Evolutionary conservation across 2,113 vertebrate species (phyloP).

Genomic region (Oceanodroma tethys): DNA sequence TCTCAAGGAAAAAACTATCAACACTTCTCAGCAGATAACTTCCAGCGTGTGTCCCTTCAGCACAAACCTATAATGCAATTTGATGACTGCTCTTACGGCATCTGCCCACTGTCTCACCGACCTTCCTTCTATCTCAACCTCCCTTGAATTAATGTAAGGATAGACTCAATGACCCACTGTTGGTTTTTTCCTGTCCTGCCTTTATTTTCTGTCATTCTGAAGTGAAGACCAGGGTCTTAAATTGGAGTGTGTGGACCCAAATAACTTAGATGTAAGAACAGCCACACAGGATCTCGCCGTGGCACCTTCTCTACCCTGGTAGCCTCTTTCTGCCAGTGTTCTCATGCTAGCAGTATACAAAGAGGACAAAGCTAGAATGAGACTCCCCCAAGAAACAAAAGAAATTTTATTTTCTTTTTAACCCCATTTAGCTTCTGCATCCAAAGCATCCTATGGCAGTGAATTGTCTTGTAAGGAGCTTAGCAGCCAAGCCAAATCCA

Average conservation of each 20-base stretch:
- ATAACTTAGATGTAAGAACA: background rate
- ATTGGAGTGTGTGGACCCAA: accelerated
- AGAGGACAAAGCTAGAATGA: background rate
- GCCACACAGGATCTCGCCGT: background rate
- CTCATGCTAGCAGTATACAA: background rate
- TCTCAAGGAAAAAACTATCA: background rate
- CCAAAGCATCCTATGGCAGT: background rate
- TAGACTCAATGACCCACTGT: background rate
- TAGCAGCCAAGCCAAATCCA: background rate
- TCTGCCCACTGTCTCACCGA: background rate
- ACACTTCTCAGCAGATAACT: background rate
- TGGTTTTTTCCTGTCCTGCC: background rate
- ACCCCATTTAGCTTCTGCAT: background rate
- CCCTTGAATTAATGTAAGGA: background rate
- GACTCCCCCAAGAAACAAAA: background rate
- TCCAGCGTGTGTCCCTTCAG: background rate
- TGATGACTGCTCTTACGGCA: background rate
- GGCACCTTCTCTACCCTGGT: background rate
- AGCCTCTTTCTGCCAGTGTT: background rate
- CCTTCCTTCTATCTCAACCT: background rate
- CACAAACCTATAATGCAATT: background rate
- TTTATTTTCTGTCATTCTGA: background rate
- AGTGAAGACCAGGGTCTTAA: background rate
- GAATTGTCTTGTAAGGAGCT: background rate
- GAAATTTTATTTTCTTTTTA: background rate